phyloP scores from a whole-genome alignment of 2,797 vertebrate genomes.

The Takifugu rubripes region DNA sequence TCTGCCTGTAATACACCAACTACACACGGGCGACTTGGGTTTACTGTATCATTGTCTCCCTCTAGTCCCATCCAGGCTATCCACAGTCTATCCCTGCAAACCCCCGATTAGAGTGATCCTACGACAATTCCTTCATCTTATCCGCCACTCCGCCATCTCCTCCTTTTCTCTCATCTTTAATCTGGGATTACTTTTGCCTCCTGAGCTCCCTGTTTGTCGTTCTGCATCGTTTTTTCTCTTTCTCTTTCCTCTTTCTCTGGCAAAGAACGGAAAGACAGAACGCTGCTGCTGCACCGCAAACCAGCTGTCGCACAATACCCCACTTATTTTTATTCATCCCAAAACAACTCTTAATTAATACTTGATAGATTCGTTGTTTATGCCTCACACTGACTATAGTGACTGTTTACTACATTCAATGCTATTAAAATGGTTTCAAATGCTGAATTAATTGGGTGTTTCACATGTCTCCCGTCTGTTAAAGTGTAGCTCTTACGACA shows the following conservation, averaged over 20 bases:
- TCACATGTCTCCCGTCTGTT: too few species aligned
- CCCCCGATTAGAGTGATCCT: conserved; percentile 16
- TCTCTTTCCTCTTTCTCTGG: conserved; percentile 3
- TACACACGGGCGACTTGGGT: conserved; percentile 11
- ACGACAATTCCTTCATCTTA: conserved; percentile 28
- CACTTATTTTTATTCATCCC: too few species aligned
- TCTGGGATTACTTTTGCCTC: conserved; percentile 42
- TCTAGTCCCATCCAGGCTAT: conserved; percentile 21
- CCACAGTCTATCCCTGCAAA: conserved; percentile 2
- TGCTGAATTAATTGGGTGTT: too few species aligned
- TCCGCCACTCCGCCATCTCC: conserved; percentile 31
- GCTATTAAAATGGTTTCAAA: too few species aligned
- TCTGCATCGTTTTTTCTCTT: conserved; percentile 12
- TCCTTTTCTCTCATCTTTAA: conserved; percentile 34
- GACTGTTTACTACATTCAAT: too few species aligned
- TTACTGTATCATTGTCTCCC: conserved; percentile 17
- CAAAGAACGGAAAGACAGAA: conserved; percentile 7
- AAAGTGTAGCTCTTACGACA: too few species aligned
- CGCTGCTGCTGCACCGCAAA: conserved; percentile 4
- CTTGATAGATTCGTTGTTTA: background rate
- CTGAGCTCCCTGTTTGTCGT: conserved; percentile 22
- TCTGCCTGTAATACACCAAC: conserved; percentile 8
- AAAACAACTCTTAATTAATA: too few species aligned
- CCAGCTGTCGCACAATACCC: too few species aligned
- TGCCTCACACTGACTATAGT: background rate